A percentile compares a stretch with the other conserved stretches of the same genome.
phyloP scores from a whole-genome alignment of 2,888 invertebrate genomes.

The Ctenicera cuprea region DNA sequence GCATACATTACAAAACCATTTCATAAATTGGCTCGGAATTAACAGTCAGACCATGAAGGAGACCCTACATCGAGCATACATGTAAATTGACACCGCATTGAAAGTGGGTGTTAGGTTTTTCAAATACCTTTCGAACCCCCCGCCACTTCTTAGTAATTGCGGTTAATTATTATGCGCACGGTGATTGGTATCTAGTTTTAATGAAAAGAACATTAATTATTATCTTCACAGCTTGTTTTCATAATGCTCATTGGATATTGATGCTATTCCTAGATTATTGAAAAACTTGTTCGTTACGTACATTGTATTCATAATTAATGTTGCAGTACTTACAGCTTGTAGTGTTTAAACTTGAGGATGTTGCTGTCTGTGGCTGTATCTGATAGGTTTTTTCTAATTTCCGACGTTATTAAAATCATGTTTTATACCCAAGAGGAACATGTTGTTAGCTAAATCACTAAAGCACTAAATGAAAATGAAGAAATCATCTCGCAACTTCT shows the following conservation, averaged over 20 bases:
- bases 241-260: conserved; percentile 40
- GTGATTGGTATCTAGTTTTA: conserved; percentile 34
- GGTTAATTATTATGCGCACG: conserved; percentile 53
- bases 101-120: conserved; percentile 52
- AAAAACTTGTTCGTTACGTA: conserved; percentile 35
- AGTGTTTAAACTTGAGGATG: conserved; percentile 1
- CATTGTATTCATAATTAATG: conserved; percentile 34
- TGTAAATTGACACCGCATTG: conserved; percentile 60
- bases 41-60: conserved; percentile 54
- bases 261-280: conserved; percentile 35
- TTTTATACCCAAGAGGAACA: not conserved
- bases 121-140: conserved; percentile 49
- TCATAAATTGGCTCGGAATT: conserved; percentile 60
- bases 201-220: conserved; percentile 45
- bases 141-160: conserved; percentile 44
- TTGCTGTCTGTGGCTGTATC: conserved; percentile 37
- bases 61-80: conserved; percentile 54
- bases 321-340: not conserved
- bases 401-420: conserved; percentile 13
- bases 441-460: not conserved
- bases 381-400: conserved; percentile 37
- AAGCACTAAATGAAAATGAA: no score
- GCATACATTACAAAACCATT: conserved; percentile 61
- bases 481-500: no score
- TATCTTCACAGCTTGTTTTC: conserved; percentile 43